Evolutionary conservation across 2,888 invertebrate species (phyloP).

Genomic region (Nemoura dubitans): DNA sequence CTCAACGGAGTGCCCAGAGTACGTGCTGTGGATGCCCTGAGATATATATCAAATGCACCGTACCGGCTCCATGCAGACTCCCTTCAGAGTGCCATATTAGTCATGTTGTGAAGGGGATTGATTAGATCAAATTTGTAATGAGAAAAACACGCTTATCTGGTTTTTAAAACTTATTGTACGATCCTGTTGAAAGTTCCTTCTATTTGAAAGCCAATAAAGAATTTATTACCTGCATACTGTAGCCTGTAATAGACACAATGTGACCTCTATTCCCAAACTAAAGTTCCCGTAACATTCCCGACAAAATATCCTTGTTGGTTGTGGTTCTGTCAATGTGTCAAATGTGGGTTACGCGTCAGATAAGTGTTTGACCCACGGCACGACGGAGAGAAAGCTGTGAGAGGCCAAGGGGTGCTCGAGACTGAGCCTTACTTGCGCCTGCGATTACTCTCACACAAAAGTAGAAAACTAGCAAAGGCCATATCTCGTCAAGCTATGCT

Average conservation of each 20-base stretch:
- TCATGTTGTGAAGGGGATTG: no score
- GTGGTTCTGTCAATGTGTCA: not conserved
- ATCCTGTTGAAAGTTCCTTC: not conserved
- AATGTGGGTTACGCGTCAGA: not conserved
- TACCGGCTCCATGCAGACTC: no score
- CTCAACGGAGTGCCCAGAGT: no score
- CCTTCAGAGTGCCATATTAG: not conserved
- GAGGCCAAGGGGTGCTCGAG: slow-evolving; percentile 21
- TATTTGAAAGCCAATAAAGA: not conserved
- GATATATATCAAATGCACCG: no score
- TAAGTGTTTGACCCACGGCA: not conserved
- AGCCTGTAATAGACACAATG: not conserved
- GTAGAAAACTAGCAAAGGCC: no score
- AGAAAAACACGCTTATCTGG: not conserved
- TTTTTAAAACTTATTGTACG: not conserved
- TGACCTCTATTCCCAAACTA: not conserved
- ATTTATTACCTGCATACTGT: not conserved
- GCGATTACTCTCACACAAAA: slow-evolving; percentile 30
- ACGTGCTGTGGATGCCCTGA: no score
- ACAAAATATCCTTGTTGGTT: not conserved
- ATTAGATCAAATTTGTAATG: no score
- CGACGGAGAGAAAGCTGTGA: slow-evolving; percentile 25
- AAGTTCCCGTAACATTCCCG: not conserved
- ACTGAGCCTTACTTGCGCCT: not conserved
- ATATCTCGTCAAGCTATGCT: no score